Evolutionary conservation across 2,888 invertebrate species (phyloP).

Genomic region (Mesorhabditis sp.): DNA sequence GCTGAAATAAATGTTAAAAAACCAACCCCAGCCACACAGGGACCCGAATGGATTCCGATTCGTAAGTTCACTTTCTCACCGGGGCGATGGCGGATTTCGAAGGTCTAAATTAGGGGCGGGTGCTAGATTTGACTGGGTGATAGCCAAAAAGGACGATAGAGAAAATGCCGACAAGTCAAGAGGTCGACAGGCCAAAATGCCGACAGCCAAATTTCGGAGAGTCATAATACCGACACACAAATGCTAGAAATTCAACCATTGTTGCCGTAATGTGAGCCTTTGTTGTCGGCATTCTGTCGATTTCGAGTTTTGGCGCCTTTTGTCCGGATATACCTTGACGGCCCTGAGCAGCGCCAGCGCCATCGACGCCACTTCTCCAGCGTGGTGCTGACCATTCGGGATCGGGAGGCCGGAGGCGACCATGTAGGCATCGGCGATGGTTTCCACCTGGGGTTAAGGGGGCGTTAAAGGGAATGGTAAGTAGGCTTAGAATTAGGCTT

Average conservation of each 20-base stretch:
- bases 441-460: conserved; percentile 24
- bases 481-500: too few species aligned
- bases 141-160: too few species aligned
- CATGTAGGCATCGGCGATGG: conserved; percentile 41
- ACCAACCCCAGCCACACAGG: conserved; percentile 37
- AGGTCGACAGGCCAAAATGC: too few species aligned
- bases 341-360: conserved; percentile 38
- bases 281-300: too few species aligned
- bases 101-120: conserved; percentile 16
- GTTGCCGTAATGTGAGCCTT: too few species aligned
- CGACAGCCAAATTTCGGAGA: too few species aligned
- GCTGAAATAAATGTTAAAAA: conserved; percentile 24
- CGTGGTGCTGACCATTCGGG: conserved; percentile 35
- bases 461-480: too few species aligned
- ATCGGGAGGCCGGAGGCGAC: conserved; percentile 36
- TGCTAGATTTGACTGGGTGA: not conserved
- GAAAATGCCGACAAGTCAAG: too few species aligned
- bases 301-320: not conserved
- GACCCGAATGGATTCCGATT: conserved; percentile 37
- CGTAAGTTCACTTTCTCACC: conserved; percentile 29
- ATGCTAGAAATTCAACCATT: too few species aligned
- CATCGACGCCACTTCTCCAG: conserved; percentile 45
- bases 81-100: conserved; percentile 39
- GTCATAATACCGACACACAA: too few species aligned
- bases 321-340: conserved; percentile 40